phyloP scores from a whole-genome alignment of 2,888 invertebrate species.

The Epirrhoe tristata region DNA sequence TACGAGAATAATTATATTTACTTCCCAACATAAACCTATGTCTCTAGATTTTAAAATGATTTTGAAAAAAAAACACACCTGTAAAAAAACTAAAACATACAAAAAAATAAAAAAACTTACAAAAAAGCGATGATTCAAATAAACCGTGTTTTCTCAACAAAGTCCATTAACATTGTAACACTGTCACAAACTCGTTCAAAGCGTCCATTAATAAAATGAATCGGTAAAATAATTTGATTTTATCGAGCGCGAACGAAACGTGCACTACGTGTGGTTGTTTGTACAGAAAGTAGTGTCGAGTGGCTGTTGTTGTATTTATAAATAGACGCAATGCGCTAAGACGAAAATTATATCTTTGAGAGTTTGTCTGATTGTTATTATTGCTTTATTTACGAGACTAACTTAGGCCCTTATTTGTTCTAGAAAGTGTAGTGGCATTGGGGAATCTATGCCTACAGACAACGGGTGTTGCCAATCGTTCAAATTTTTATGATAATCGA shows the following conservation, averaged over 20 bases:
- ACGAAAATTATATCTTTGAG: constrained; percentile 36
- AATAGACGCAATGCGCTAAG: constrained; percentile 56
- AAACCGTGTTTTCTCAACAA: constrained; percentile 49
- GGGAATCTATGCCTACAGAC: too few relatives aligned
- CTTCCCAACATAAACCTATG: too few relatives aligned
- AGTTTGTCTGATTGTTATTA: constrained; percentile 28
- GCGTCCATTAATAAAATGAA: constrained; percentile 19
- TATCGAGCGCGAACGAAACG: constrained; percentile 46
- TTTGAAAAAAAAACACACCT: too few relatives aligned
- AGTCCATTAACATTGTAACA: constrained; percentile 54
- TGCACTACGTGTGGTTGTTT: constrained; percentile 59
- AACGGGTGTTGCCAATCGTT: too few relatives aligned
- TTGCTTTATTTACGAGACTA: not conserved
- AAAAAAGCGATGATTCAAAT: constrained; percentile 42
- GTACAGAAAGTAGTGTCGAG: constrained; percentile 61
- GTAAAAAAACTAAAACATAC: constrained; percentile 4
- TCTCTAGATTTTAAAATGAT: too few relatives aligned
- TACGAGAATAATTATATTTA: too few relatives aligned
- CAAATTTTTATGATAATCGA: too few relatives aligned
- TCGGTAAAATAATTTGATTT: constrained; percentile 15
- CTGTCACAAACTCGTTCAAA: constrained; percentile 47
- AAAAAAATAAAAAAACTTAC: constrained; percentile 41
- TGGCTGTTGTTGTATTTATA: constrained; percentile 67
- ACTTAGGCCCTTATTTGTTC: too few relatives aligned
- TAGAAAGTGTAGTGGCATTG: too few relatives aligned